Evolutionary conservation across 2,888 invertebrate genomes (phyloP), one percentile per base, ranked within the genome.

Genomic region (Brachynemurus nebulosus): DNA sequence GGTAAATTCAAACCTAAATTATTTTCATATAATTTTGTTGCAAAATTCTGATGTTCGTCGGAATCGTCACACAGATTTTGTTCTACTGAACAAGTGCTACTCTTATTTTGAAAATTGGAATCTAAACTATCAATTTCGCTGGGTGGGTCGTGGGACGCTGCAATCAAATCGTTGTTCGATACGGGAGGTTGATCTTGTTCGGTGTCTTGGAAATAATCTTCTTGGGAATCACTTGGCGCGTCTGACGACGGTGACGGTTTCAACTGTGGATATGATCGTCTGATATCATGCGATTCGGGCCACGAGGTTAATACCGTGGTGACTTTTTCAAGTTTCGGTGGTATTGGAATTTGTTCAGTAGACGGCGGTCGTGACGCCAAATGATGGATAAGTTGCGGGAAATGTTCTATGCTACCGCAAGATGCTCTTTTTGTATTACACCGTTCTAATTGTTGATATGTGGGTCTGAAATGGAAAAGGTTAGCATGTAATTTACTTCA

Each of bases 111-210:
- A 62, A 69, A 72, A 55, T 72, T 72, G 2, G 72, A 72, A 59
- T 73, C 72, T 53, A 73, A 61, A 57, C 72, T 73, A 53, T 74
- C 74, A 47, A 70, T 69, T 61, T 72, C 72, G 54, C 70, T 70
- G 27, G 68, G 69, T 50, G 69, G 69, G 14, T 68, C 68, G 23
- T 27, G 36, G 36, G 40, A 18, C 21, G 11, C 44, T 47, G 37
- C 42, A 45, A 23, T 43, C 43, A 27, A 19, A 45, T 20, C 36
- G 30, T 36, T 34, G 20, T 45, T n/a, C 11, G 45, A 42, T 40
- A 42, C 39, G 30, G 42, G 33, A 43, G 42, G 23, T 27, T 27
- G 27, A 23, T 43, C 20, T 42, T 47, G 44, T 44, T 48, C 34
- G 42, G 45, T 34, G 46, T 27, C 40, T 44, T 45, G 37, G n/a